Conservation (phyloP, 2,797 vertebrate species). For the Buphagus erythrorhynchus region DNA sequence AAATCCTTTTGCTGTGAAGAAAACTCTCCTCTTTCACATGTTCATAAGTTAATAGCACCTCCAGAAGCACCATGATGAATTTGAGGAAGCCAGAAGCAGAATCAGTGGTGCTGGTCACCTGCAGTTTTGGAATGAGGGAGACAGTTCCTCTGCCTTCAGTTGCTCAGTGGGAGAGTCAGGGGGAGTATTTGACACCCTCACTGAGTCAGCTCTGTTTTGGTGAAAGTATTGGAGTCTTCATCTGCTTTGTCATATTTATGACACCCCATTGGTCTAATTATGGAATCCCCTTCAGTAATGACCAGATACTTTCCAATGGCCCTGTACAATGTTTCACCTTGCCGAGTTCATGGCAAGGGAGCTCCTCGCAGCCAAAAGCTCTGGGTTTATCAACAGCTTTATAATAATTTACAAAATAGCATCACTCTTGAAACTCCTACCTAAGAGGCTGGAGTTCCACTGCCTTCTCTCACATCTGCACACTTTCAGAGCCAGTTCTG, state of each 20-base stretch:
- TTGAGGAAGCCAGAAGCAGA: neutral
- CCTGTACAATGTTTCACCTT: neutral
- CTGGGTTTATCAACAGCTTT: neutral
- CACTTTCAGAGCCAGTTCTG: neutral
- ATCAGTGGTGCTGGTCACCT: neutral
- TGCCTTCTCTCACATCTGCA: neutral
- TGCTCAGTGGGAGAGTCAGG: neutral
- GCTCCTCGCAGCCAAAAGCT: neutral
- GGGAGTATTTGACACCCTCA: neutral
- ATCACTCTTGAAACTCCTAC: neutral
- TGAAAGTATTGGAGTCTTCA: neutral
- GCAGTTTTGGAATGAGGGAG: neutral
- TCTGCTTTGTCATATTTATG: neutral
- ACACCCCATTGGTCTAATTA: neutral
- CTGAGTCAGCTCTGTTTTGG: neutral
- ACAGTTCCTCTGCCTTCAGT: neutral
- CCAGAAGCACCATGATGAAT: neutral
- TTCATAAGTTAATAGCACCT: neutral
- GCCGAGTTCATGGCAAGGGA: neutral
- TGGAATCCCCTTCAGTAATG: neutral
- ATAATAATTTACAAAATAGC: neutral
- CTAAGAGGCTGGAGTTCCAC: neutral
- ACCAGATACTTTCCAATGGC: neutral
- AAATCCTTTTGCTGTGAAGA: neutral
- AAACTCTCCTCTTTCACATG: neutral